Evolutionary conservation across 1,140 invertebrate genomes (phyloP).

Genomic region (Nomia melanderi): DNA sequence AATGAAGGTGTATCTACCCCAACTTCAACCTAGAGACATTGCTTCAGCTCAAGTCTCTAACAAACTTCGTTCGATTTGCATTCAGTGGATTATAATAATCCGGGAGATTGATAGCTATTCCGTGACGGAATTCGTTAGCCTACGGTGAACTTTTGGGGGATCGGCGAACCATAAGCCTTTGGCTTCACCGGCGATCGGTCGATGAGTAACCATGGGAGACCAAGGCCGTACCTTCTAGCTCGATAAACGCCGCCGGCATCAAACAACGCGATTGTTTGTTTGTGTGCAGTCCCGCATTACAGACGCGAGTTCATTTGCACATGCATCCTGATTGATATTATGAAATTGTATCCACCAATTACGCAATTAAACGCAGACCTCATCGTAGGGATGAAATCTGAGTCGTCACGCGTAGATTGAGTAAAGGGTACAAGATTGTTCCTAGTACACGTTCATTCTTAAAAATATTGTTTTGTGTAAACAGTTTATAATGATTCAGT

Average conservation of each 20-base stretch:
- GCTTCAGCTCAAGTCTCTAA: no score
- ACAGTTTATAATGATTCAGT: no score
- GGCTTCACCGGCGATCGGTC: slow-evolving; percentile 69
- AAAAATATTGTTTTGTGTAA: no score
- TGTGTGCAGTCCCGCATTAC: slow-evolving; percentile 15
- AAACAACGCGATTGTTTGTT: slow-evolving; percentile 22
- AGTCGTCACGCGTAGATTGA: no score
- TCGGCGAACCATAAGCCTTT: slow-evolving; percentile 60
- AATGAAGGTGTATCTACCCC: no score
- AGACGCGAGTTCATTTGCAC: background rate
- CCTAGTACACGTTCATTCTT: no score
- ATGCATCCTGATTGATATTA: background rate
- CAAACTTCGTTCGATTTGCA: no score
- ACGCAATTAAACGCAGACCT: background rate
- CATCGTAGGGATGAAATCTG: no score
- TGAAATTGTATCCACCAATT: background rate
- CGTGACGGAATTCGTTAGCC: slow-evolving; percentile 18
- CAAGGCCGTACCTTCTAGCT: slow-evolving; percentile 71
- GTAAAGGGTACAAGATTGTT: no score
- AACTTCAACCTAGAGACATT: no score
- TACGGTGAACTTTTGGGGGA: slow-evolving; percentile 60
- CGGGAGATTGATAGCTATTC: background rate
- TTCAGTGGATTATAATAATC: background rate
- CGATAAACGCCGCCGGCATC: slow-evolving; percentile 65
- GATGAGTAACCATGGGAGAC: slow-evolving; percentile 77